Base-by-base conservation (phyloP, 1,140 invertebrate genomes). In the Heterodera carotae region DNA sequence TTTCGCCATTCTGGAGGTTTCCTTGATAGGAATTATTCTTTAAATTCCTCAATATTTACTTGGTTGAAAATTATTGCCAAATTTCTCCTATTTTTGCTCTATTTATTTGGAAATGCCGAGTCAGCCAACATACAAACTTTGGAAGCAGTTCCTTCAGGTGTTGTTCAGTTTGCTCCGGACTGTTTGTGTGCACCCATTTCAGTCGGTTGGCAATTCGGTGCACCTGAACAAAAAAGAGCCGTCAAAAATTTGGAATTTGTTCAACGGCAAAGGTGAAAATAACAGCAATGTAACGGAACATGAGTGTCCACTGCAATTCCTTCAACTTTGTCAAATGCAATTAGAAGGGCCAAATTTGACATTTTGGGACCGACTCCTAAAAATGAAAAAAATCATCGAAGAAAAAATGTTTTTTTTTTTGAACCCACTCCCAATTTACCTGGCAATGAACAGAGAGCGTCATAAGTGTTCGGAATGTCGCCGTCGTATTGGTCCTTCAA, bases 221-320 rank as follows among this genome's bases (percentile, higher is more conserved):
- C 31, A 78, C 77, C 31, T 67, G 53, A 56, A 60, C 48, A 56
- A 69, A 36, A 33, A 69, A 56, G 34, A 2, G 2, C 6, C 0
- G 18, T 67, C 22, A 12, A 56, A 39, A 43, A 43, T 43, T 6
- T 43, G 62, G n/a, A n/a, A n/a, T n/a, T n/a, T n/a, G n/a, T n/a
- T n/a, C n/a, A n/a, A 6, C 62, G 29, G 12, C 1, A 70, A 36
- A 70, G 29, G 36, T 12, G 31, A 12, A 56, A 70, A 34, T n/a
- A n/a, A n/a, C n/a, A 8, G 27, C n/a, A 53, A n/a, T 8, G 18
- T 15, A 7, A 56, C 22, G n/a, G 25, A 34, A 80, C 83, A 59
- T 85, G 83, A n/a, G 67, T 84, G 64, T 83, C 80, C 4, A 85
- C 81, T 12, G 68, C 83, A 56, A 83, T 85, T 22, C 79, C 68